Evolutionary conservation across 37 sponge, comb jelly and placozoan species (phyloP).

Genomic region (Chondrilla cf. caribensis): DNA sequence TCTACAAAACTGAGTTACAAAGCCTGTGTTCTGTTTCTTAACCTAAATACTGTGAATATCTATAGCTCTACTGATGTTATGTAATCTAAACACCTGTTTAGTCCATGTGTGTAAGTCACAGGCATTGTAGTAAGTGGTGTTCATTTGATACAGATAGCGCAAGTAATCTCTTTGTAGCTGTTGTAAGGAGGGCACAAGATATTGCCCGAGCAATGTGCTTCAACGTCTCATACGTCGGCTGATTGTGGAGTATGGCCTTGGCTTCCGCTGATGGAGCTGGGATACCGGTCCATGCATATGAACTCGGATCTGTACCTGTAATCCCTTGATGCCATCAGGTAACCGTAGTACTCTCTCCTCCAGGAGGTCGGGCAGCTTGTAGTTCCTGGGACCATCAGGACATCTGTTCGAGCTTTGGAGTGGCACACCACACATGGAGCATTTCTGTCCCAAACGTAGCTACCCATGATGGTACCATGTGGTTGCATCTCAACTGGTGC

Average conservation of each 20-base stretch:
- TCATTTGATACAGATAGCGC: conserved; percentile 5
- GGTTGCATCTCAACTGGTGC: conserved; percentile 10
- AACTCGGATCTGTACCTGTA: not conserved
- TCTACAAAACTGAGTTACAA: too few species aligned
- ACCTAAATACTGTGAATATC: too few species aligned
- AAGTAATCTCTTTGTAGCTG: not conserved
- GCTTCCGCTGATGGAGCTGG: not conserved
- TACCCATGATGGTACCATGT: not conserved
- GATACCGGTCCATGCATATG: not conserved
- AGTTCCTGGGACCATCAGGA: conserved; percentile 1
- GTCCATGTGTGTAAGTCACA: too few species aligned
- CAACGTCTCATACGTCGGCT: not conserved
- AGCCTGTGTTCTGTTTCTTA: too few species aligned
- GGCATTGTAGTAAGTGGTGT: too few species aligned
- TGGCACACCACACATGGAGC: conserved; percentile 13
- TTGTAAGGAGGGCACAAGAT: conserved; percentile 17
- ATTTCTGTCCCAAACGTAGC: not conserved
- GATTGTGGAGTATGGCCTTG: not conserved
- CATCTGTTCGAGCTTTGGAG: not conserved
- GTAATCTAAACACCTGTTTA: too few species aligned
- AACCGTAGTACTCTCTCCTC: conserved; percentile 16
- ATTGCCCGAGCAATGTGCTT: not conserved
- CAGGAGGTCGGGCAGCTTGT: not conserved
- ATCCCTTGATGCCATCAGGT: not conserved
- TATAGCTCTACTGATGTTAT: too few species aligned